Evolutionary conservation across 1,140 invertebrate genomes (phyloP).

Genomic region (Temnothorax curvispinosus): DNA sequence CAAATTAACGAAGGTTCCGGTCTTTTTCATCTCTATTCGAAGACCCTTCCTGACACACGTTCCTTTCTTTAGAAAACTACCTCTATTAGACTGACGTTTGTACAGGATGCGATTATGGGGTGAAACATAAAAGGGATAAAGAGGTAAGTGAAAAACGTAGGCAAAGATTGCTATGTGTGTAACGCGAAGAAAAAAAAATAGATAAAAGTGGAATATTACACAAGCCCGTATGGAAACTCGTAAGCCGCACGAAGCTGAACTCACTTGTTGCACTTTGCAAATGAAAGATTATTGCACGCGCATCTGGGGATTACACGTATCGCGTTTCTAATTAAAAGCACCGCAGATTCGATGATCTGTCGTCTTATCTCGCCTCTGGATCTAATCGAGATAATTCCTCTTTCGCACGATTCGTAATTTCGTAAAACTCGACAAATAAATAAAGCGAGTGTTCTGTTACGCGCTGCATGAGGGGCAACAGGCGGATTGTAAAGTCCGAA

Average conservation of each 20-base stretch:
- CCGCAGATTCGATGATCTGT: background rate
- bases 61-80: slow-evolving; percentile 37
- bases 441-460: background rate
- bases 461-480: background rate
- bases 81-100: slow-evolving; percentile 14
- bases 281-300: slow-evolving; percentile 28
- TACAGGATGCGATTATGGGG: background rate
- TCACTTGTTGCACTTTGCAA: slow-evolving; percentile 56
- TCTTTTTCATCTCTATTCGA: slow-evolving; percentile 48
- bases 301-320: background rate
- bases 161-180: slow-evolving; percentile 10
- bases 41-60: slow-evolving; percentile 1
- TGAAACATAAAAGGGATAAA: slow-evolving; percentile 14
- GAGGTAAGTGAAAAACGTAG: background rate
- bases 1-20: slow-evolving; percentile 43
- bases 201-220: background rate
- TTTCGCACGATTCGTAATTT: background rate
- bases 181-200: slow-evolving; percentile 34
- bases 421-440: background rate
- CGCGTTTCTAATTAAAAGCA: slow-evolving; percentile 9
- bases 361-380: background rate
- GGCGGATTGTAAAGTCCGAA: background rate
- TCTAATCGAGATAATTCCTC: background rate
- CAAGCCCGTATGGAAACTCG: slow-evolving; percentile 14
- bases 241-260: background rate